Base-by-base conservation (phyloP, 2,888 invertebrate genomes). In the Stictocephala bisonia region DNA sequence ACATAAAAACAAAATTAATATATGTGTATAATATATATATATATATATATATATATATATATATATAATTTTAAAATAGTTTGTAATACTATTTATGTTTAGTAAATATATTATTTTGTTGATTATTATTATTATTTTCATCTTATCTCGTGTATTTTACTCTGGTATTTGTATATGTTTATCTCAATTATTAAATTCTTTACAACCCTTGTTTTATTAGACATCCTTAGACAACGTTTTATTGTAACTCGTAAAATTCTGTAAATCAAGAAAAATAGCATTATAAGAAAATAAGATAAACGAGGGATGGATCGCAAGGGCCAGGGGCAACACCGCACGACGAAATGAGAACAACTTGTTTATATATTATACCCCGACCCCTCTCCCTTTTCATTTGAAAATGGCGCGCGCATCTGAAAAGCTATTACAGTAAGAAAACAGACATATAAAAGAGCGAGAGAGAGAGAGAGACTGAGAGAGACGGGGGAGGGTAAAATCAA, bases 351-450 rank as follows among this genome's bases (percentile, higher is more conserved):
- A 75, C 75, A 75, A 85, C 85, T 72, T 74, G 72, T 75, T 75
- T 74, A 73, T 71, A 75, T 75, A 75, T 76, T 76, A 71, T 75
- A 58, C 71, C 73, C 67, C 69, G 15, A 44, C 44, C 15, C 15
- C 44, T 44, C 44, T 44, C 44, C 44, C 44, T 44, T 44, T 44
- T 44, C 44, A 44, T 44, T 44, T 44, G 44, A 44, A 44, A 44
- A 44, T 44, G 44, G 44, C 44, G 44, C 44, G 44, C 44, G n/a
- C 56, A 56, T 64, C 75, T 64, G 75, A 77, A 76, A 77, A 85
- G 85, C 85, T 85, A 86, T 86, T 85, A 85, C 85, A 85, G 85
- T 85, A 85, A 86, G 86, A 86, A 85, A 85, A 85, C 85, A 86
- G 85, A 86, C 85, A 85, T 85, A 86, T 85, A 85, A 85, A 85